phyloP scores from a whole-genome alignment of 2,888 invertebrate genomes.

The Lycocerus yunnanus region DNA sequence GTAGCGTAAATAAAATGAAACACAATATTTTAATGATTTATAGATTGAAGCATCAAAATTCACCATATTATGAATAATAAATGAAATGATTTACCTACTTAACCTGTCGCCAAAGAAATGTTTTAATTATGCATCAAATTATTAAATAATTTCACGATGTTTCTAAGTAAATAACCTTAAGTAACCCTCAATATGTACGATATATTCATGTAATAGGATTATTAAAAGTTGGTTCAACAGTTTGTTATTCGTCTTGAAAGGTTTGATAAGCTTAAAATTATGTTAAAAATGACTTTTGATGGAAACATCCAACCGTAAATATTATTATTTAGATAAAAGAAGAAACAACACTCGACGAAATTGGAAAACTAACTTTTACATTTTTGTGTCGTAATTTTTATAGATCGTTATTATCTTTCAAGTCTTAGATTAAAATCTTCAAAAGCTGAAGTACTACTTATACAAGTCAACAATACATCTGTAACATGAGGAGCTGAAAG shows the following conservation, averaged over 20 bases:
- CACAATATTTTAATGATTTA: too few relatives aligned
- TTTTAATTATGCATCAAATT: not conserved
- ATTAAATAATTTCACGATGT: not conserved
- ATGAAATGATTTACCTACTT: not conserved
- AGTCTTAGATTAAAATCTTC: conserved; percentile 8
- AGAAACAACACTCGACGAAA: not conserved
- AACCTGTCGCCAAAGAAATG: not conserved
- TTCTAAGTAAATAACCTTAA: not conserved
- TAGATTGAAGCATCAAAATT: not conserved
- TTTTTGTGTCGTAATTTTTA: not conserved
- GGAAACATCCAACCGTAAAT: not conserved
- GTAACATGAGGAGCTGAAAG: conserved; percentile 29
- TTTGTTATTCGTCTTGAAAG: not conserved
- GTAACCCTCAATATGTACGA: not conserved
- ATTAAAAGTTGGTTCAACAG: not conserved
- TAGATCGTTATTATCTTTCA: not conserved
- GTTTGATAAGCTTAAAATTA: not conserved
- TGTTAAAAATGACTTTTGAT: not conserved
- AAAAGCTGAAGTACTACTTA: conserved; percentile 7
- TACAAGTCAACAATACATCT: conserved; percentile 28
- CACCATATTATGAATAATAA: not conserved
- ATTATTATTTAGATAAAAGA: not conserved
- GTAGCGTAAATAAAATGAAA: too few relatives aligned
- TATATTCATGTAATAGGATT: not conserved
- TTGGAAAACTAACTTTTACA: not conserved